Evolutionary conservation across 1,140 invertebrate genomes (phyloP).

Genomic region (Neuroterus valhalla): DNA sequence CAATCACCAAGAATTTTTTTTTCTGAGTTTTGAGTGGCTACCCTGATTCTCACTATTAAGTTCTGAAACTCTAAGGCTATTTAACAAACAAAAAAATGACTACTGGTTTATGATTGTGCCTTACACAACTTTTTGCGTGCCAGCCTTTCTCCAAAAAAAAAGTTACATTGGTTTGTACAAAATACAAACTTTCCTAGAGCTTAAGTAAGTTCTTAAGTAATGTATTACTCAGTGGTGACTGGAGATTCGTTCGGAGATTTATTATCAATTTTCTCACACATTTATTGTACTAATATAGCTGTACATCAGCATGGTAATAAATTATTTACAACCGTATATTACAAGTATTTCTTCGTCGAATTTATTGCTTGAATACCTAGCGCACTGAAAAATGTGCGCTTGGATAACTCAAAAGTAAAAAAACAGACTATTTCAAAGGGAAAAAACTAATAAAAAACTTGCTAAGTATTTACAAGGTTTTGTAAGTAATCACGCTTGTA

Average conservation of each 20-base stretch:
- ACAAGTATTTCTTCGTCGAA: slow-evolving; percentile 52
- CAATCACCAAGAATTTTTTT: no score
- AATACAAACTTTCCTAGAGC: slow-evolving; percentile 14
- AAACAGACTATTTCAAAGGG: no score
- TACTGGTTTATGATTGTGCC: slow-evolving; percentile 25
- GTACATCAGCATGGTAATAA: slow-evolving; percentile 64
- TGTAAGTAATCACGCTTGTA: no score
- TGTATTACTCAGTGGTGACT: slow-evolving; percentile 23
- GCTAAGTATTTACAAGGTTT: no score
- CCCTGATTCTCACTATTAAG: background rate
- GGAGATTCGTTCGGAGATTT: slow-evolving; percentile 42
- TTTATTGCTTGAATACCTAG: background rate
- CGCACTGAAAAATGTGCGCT: background rate
- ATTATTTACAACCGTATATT: slow-evolving; percentile 72
- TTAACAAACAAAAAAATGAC: background rate
- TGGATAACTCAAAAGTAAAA: no score
- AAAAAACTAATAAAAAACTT: no score
- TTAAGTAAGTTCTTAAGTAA: slow-evolving; percentile 23
- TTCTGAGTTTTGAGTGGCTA: no score
- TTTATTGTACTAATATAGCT: slow-evolving; percentile 68
- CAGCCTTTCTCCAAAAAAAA: slow-evolving; percentile 11
- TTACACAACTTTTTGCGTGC: slow-evolving; percentile 20
- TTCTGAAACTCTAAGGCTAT: slow-evolving; percentile 11
- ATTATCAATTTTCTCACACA: slow-evolving; percentile 31
- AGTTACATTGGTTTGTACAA: background rate